A percentile compares a stretch with the other conserved stretches of the same genome.
Conservation (phyloP, 64 coral and sea anemone genomes). For the Astreopora myriophthalma region DNA sequence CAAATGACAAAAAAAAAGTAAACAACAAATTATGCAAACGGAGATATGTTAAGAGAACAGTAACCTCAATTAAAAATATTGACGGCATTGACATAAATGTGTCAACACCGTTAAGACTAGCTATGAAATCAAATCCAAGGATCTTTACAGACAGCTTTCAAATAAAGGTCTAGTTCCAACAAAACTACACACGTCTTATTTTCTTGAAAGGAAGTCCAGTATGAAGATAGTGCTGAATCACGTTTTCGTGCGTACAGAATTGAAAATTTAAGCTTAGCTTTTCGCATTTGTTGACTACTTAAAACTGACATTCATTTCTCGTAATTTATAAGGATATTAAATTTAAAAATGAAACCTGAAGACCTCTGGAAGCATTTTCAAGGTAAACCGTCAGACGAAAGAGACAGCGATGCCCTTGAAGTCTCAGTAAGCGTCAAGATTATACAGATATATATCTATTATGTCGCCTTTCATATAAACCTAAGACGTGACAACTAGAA, state of each 20-base stretch:
- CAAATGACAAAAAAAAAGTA: background rate
- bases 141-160: too few species aligned
- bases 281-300: background rate
- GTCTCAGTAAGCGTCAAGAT: too few species aligned
- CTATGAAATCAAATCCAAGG: too few species aligned
- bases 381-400: background rate
- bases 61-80: background rate
- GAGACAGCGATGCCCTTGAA: too few species aligned
- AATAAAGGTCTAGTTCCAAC: too few species aligned
- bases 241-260: background rate
- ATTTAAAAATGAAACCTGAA: too few species aligned
- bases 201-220: too few species aligned
- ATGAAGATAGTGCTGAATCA: background rate
- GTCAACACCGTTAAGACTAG: background rate
- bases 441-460: too few species aligned
- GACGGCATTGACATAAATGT: background rate
- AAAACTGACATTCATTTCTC: background rate
- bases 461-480: too few species aligned
- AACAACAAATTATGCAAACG: background rate
- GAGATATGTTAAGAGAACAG: background rate
- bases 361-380: background rate
- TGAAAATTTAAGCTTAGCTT: background rate
- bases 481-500: background rate
- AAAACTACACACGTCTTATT: too few species aligned
- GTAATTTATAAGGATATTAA: too few species aligned